Percentiles rank a stretch among this genome's conserved stretches.
These are phyloP conservation scores for Aphelinus certus DNA, from an alignment of 1,140 invertebrate species.

Conservation along the genomic window DNA sequence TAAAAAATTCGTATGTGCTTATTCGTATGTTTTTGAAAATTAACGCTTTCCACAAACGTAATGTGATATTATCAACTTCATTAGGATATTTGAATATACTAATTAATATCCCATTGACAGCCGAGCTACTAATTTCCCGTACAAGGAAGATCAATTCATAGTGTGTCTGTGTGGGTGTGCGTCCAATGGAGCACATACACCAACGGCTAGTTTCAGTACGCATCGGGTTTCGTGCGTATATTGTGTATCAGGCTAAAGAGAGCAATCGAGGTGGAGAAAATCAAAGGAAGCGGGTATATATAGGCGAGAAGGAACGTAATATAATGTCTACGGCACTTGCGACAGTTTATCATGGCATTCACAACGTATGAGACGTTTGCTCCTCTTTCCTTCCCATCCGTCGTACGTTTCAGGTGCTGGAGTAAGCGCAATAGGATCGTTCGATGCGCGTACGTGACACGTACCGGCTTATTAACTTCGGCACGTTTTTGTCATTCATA, in stretches of 20 bases:
- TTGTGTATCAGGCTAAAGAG: neutral
- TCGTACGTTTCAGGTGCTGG: neutral
- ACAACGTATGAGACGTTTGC: neutral
- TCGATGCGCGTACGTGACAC: slow-evolving; percentile 4
- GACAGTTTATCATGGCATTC: slow-evolving; percentile 35
- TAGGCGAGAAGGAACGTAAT: neutral
- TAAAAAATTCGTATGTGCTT: too few species aligned
- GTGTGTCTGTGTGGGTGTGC: too few species aligned
- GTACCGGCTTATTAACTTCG: neutral
- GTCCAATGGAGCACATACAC: too few species aligned
- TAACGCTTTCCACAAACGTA: too few species aligned
- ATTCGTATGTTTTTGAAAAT: too few species aligned
- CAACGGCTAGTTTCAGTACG: too few species aligned
- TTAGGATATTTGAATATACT: too few species aligned
- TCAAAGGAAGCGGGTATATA: neutral
- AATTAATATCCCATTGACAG: too few species aligned
- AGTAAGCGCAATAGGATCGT: neutral
- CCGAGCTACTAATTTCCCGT: too few species aligned
- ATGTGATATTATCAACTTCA: too few species aligned
- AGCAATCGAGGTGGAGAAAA: neutral
- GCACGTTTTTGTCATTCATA: neutral
- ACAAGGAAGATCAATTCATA: too few species aligned
- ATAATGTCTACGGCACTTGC: slow-evolving; percentile 26
- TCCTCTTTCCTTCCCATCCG: neutral
- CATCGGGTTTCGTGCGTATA: neutral